Conservation (phyloP, 64 coral and sea anemone genomes). For the Stichodactyla mertensii region DNA sequence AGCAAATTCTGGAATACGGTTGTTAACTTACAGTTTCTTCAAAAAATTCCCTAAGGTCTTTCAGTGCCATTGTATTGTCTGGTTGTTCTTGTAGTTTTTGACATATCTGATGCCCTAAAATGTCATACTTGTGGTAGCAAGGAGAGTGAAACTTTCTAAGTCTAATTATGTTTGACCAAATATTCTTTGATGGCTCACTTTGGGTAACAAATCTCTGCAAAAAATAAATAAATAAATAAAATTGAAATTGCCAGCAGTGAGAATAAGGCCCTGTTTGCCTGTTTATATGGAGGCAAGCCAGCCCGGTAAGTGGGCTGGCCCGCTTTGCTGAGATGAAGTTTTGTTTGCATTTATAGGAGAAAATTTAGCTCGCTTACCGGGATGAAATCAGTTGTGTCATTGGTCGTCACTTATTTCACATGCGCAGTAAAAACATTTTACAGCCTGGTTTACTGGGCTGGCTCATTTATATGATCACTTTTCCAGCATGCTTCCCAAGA, state of each 20-base stretch:
- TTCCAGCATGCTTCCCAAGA: too few species aligned
- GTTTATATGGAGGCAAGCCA: too few species aligned
- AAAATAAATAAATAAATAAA: neutral
- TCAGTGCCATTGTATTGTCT: constrained; percentile 23
- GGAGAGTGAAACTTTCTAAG: constrained; percentile 34
- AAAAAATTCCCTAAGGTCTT: neutral
- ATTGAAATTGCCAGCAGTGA: neutral
- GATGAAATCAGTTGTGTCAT: too few species aligned
- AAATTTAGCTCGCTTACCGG: too few species aligned
- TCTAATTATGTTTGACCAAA: constrained; percentile 24
- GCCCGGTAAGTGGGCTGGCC: too few species aligned
- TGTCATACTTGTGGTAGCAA: constrained; percentile 39
- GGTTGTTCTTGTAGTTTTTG: constrained; percentile 20
- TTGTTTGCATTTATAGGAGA: too few species aligned
- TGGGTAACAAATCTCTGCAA: neutral
- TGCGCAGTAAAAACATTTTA: too few species aligned
- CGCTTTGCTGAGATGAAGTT: too few species aligned
- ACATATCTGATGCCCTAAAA: constrained; percentile 15
- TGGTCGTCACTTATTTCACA: too few species aligned
- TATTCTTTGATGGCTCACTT: neutral
- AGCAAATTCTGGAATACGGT: too few species aligned
- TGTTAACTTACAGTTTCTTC: neutral
- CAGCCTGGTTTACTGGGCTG: too few species aligned
- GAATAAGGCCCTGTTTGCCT: neutral
- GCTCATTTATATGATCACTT: too few species aligned